A percentile compares a stretch with the other conserved stretches of the same genome.
Conservation (phyloP, 2,888 invertebrate species). For the Thera obeliscata region DNA sequence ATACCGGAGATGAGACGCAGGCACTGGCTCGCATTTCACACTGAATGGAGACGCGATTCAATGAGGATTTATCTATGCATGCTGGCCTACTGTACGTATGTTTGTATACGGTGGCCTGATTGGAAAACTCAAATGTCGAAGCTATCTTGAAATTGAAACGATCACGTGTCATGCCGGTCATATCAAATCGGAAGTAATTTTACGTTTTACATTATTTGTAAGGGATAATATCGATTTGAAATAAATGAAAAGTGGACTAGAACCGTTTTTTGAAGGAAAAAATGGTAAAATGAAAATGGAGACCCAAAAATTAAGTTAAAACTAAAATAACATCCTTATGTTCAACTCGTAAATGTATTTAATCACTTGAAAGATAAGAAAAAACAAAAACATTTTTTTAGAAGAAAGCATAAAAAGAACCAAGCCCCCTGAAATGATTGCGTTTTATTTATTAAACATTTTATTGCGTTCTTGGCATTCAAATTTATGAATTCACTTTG, state of each 20-base stretch:
- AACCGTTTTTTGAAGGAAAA: too few relatives aligned
- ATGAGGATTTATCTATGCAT: conserved; percentile 18
- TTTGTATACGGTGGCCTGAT: conserved; percentile 9
- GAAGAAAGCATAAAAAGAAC: conserved; percentile 22
- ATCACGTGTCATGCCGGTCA: background rate
- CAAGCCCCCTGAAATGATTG: conserved; percentile 36
- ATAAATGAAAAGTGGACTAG: too few relatives aligned
- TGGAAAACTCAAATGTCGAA: conserved; percentile 17
- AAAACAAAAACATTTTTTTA: background rate
- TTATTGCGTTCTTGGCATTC: conserved; percentile 33
- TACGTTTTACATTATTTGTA: too few relatives aligned
- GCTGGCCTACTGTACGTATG: conserved; percentile 9
- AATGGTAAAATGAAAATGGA: too few relatives aligned
- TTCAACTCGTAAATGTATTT: background rate
- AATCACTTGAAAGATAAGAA: background rate
- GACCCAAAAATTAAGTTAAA: too few relatives aligned
- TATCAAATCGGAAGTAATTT: too few relatives aligned
- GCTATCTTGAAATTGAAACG: conserved; percentile 1
- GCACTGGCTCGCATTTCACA: conserved; percentile 57
- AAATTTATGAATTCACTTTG: conserved; percentile 50
- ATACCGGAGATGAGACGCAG: conserved; percentile 70
- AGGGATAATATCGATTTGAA: too few relatives aligned
- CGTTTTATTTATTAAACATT: conserved; percentile 30
- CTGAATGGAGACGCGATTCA: conserved; percentile 45
- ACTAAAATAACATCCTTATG: background rate